Percentiles rank a stretch among this genome's conserved stretches.
Conservation (phyloP, 2,888 invertebrate genomes). For the Heteromyza rotundicornis region DNA sequence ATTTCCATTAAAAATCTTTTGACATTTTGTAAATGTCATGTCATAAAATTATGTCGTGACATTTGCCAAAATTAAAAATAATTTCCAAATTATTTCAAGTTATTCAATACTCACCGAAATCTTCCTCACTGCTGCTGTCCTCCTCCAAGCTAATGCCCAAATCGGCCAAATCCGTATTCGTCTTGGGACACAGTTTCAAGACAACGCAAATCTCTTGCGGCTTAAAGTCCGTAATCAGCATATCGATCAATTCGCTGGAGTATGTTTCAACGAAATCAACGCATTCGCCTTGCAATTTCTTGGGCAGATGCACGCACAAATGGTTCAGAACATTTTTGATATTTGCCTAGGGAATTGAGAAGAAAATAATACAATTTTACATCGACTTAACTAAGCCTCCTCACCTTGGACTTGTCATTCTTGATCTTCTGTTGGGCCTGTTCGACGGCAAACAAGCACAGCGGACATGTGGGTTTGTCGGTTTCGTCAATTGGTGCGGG, state of each 20-base stretch:
- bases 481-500: conserved; percentile 50
- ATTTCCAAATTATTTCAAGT: not conserved
- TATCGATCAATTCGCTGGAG: conserved; percentile 77
- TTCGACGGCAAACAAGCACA: conserved; percentile 83
- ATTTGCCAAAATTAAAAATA: no score
- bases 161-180: conserved; percentile 59
- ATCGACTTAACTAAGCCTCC: conserved; percentile 11
- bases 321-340: conserved; percentile 74
- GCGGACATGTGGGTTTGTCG: conserved; percentile 76
- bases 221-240: conserved; percentile 77
- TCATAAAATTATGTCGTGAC: no score
- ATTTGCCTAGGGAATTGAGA: conserved; percentile 64
- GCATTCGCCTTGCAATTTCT: conserved; percentile 72
- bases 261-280: conserved; percentile 78
- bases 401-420: conserved; percentile 77
- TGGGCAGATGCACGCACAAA: conserved; percentile 74
- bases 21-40: no score
- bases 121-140: conserved; percentile 30
- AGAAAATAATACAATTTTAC: not conserved
- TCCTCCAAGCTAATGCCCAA: conserved; percentile 41
- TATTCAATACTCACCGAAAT: conserved; percentile 28
- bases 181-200: conserved; percentile 73
- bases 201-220: conserved; percentile 80
- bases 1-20: no score
- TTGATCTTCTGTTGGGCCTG: conserved; percentile 77